Percentiles rank a stretch among this genome's conserved stretches.
These are phyloP conservation scores for Toxonevra muliebris DNA, from an alignment of 2,888 invertebrate genomes.

Conservation along the genomic window DNA sequence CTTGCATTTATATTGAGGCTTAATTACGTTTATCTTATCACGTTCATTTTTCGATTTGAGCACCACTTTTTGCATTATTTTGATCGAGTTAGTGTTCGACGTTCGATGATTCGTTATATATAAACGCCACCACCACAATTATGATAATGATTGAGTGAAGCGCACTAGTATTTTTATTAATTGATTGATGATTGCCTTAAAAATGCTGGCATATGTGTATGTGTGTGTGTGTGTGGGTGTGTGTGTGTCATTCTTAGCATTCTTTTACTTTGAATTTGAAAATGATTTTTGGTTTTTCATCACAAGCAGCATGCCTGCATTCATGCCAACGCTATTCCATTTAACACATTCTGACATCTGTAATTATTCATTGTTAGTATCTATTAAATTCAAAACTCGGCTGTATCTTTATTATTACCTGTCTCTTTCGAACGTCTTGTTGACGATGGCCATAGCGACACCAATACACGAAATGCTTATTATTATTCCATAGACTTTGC, in stretches of 20 bases:
- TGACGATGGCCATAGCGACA: constrained; percentile 76
- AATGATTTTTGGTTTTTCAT: constrained; percentile 66
- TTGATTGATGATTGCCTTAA: constrained; percentile 11
- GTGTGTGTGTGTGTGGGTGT: constrained; percentile 8
- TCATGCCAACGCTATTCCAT: constrained; percentile 77
- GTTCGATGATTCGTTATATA: neutral
- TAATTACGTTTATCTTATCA: neutral
- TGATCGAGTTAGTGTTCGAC: too few species aligned
- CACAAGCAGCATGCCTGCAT: constrained; percentile 74
- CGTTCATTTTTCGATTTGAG: neutral
- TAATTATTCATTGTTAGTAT: constrained; percentile 50
- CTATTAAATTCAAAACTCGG: neutral
- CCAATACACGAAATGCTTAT: constrained; percentile 76
- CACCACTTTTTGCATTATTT: neutral
- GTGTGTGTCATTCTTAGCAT: constrained; percentile 11
- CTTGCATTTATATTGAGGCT: neutral
- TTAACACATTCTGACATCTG: constrained; percentile 77
- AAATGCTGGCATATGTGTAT: constrained; percentile 12
- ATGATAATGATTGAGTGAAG: neutral
- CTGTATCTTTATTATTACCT: constrained; percentile 66
- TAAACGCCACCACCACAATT: neutral
- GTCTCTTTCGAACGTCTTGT: constrained; percentile 74
- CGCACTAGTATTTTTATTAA: neutral
- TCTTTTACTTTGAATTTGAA: constrained; percentile 46
- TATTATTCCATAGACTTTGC: constrained; percentile 64